A percentile compares a stretch with the other conserved stretches of the same genome.
phyloP scores from a whole-genome alignment of 2,888 invertebrate species.

The Hirtodrosophila histrioides region DNA sequence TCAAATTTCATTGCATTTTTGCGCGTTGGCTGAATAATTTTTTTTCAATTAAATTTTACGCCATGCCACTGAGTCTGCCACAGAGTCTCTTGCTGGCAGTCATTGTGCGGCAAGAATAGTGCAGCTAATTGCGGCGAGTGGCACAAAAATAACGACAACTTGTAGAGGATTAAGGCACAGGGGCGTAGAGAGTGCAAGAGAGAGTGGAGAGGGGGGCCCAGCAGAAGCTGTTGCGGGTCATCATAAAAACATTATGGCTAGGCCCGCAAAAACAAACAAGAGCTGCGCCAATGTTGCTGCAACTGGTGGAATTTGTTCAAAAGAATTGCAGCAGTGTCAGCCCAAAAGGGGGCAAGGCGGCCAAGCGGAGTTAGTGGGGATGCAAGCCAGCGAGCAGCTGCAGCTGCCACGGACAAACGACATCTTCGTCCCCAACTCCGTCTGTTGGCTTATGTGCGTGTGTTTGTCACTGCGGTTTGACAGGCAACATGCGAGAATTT shows the following conservation, averaged over 20 bases:
- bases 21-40: constrained; percentile 41
- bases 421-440: constrained; percentile 16
- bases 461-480: constrained; percentile 81
- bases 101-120: constrained; percentile 56
- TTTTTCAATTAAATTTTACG: constrained; percentile 72
- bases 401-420: constrained; percentile 55
- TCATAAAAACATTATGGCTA: constrained; percentile 79
- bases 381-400: constrained; percentile 53
- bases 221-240: constrained; percentile 53
- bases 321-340: constrained; percentile 60
- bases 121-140: constrained; percentile 75
- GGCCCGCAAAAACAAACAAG: constrained; percentile 65
- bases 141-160: constrained; percentile 68
- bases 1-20: constrained; percentile 74
- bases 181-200: neutral
- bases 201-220: neutral
- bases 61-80: constrained; percentile 69
- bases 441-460: constrained; percentile 38
- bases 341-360: neutral
- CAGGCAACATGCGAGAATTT: constrained; percentile 84
- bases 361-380: neutral
- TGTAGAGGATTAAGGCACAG: constrained; percentile 40
- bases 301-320: constrained; percentile 78
- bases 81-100: constrained; percentile 11
- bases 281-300: constrained; percentile 35